Percentiles rank a stretch among this genome's conserved stretches.
phyloP scores from a whole-genome alignment of 1,140 invertebrate genomes.

The Drosophila arawakana region DNA sequence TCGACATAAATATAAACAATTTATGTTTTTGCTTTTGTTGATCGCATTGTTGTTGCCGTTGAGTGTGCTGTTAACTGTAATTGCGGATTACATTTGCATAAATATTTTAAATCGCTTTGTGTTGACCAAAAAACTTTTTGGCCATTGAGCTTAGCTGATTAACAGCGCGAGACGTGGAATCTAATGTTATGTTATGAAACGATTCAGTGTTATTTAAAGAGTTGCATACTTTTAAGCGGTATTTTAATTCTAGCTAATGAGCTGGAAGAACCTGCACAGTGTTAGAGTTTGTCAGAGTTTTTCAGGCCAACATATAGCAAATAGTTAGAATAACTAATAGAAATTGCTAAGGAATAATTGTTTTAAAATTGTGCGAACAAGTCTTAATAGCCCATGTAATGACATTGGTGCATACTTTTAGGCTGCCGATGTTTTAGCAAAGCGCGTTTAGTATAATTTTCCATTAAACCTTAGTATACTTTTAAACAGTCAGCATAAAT shows the following conservation, averaged over 20 bases:
- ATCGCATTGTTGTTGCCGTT: neutral
- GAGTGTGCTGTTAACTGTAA: constrained; percentile 34
- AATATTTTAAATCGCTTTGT: constrained; percentile 28
- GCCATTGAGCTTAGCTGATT: constrained; percentile 4
- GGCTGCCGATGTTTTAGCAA: neutral
- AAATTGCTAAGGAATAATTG: no score
- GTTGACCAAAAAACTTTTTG: constrained; percentile 20
- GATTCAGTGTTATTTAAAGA: constrained; percentile 2
- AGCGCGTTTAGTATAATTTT: neutral
- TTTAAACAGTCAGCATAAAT: constrained; percentile 10
- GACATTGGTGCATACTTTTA: constrained; percentile 14
- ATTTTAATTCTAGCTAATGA: neutral
- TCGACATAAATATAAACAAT: constrained; percentile 50
- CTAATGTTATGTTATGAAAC: neutral
- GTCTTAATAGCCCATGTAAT: no score
- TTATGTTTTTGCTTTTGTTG: constrained; percentile 41
- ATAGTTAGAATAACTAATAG: no score
- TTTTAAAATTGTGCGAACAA: no score
- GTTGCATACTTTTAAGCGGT: constrained; percentile 23
- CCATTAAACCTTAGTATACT: constrained; percentile 22
- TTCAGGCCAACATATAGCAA: no score
- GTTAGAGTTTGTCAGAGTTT: neutral
- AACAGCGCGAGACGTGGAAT: neutral
- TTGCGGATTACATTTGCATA: constrained; percentile 49
- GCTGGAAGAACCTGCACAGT: no score